phyloP scores from a whole-genome alignment of 2,113 vertebrate genomes.

The Notarius lentiginosus region DNA sequence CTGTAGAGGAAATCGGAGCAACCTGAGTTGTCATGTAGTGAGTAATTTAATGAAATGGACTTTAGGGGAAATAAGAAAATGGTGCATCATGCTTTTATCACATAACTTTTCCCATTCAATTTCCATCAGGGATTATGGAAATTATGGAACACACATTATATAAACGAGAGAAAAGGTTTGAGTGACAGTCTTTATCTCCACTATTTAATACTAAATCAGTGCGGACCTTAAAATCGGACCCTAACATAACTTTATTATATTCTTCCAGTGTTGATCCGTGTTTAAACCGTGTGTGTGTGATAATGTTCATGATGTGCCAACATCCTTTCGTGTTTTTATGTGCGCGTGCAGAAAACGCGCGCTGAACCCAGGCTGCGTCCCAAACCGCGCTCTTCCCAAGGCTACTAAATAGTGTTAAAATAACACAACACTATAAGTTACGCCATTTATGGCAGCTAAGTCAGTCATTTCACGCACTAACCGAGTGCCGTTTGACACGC shows the following conservation, averaged over 20 bases:
- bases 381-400: not conserved
- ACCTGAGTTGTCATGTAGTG: not conserved
- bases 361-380: not conserved
- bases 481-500: not conserved
- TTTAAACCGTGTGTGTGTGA: not conserved
- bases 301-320: not conserved
- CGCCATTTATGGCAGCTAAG: not conserved
- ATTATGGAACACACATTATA: too few relatives aligned
- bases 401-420: constrained; percentile 8
- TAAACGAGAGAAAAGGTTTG: not conserved
- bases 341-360: not conserved
- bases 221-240: not conserved
- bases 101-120: not conserved
- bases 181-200: not conserved
- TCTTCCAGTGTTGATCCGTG: not conserved
- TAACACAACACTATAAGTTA: not conserved
- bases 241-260: too few relatives aligned
- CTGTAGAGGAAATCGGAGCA: not conserved
- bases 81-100: not conserved
- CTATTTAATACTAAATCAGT: not conserved
- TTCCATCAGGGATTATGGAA: not conserved
- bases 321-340: not conserved
- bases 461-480: not conserved
- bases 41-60: not conserved
- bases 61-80: not conserved